These are phyloP conservation scores for Pecten maximus DNA, from an alignment of 2,888 invertebrate genomes.

Conservation along the genomic window DNA sequence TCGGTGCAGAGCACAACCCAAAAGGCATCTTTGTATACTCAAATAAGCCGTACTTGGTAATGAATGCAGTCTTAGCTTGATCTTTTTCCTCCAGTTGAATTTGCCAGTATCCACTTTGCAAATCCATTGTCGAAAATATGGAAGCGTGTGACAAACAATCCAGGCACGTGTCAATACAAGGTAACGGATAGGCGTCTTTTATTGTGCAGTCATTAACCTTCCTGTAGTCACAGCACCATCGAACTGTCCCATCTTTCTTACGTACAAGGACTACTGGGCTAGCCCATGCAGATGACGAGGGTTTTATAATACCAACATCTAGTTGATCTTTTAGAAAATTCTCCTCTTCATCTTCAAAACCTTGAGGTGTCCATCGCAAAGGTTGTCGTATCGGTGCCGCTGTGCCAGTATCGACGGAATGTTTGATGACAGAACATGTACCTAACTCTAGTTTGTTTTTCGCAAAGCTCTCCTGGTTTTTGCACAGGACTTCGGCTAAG, in stretches of 20 bases:
- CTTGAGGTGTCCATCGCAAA: conserved; percentile 37
- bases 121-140: conserved; percentile 47
- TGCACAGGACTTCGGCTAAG: not conserved
- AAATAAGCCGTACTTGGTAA: conserved; percentile 50
- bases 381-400: conserved; percentile 48
- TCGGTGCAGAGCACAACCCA: conserved; percentile 42
- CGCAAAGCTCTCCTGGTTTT: conserved; percentile 33
- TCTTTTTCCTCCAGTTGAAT: conserved; percentile 44
- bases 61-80: conserved; percentile 46
- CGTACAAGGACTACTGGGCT: conserved; percentile 46
- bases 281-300: conserved; percentile 46
- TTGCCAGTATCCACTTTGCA: conserved; percentile 55
- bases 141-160: conserved; percentile 43
- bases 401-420: conserved; percentile 47
- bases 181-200: conserved; percentile 50
- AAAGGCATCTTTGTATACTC: conserved; percentile 53
- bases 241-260: conserved; percentile 45
- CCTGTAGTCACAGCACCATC: conserved; percentile 48
- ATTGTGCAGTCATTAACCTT: conserved; percentile 44
- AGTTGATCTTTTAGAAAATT: conserved; percentile 46
- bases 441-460: conserved; percentile 45
- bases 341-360: conserved; percentile 49
- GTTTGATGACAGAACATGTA: conserved; percentile 38
- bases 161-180: conserved; percentile 50
- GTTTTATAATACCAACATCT: conserved; percentile 33